Conservation (phyloP, 2,888 invertebrate species). For the Atherix ibis region DNA sequence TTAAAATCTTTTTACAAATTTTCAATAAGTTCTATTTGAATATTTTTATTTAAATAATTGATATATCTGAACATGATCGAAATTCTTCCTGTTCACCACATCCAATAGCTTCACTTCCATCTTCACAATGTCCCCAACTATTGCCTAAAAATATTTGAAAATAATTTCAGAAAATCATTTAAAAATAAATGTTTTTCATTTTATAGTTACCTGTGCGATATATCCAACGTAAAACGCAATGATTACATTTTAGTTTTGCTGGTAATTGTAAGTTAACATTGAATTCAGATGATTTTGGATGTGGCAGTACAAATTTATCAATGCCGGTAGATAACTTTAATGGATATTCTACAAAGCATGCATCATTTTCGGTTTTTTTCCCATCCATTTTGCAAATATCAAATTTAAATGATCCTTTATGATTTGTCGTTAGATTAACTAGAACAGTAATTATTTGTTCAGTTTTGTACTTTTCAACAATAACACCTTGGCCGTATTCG, state of each 20-base stretch:
- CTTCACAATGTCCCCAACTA: slow-evolving; percentile 28
- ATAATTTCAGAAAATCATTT: background rate
- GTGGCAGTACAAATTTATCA: slow-evolving; percentile 14
- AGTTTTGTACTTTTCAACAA: slow-evolving; percentile 29
- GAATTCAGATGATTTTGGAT: slow-evolving; percentile 16
- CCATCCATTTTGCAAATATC: slow-evolving; percentile 34
- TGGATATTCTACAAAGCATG: slow-evolving; percentile 33
- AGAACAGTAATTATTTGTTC: slow-evolving; percentile 21
- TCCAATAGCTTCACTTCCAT: slow-evolving; percentile 22
- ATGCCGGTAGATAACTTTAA: slow-evolving; percentile 24
- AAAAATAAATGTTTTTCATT: background rate
- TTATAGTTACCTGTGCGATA: slow-evolving; percentile 28
- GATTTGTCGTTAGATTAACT: slow-evolving; percentile 33
- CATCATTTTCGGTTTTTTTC: slow-evolving; percentile 34
- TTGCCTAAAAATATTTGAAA: slow-evolving; percentile 19
- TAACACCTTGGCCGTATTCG: slow-evolving; percentile 33
- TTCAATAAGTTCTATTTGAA: too few relatives aligned
- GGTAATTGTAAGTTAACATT: slow-evolving; percentile 28
- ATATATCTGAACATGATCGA: slow-evolving; percentile 32
- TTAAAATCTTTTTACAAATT: too few relatives aligned
- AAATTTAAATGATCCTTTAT: slow-evolving; percentile 35
- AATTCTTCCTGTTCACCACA: slow-evolving; percentile 34
- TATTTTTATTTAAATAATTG: slow-evolving; percentile 7
- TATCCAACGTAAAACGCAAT: slow-evolving; percentile 41
- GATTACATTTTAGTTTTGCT: slow-evolving; percentile 31